Percentiles rank a stretch among this genome's conserved stretches.
These are phyloP conservation scores for Ichneumoninae sp. DNA, from an alignment of 2,888 invertebrate species.

Conservation along the genomic window DNA sequence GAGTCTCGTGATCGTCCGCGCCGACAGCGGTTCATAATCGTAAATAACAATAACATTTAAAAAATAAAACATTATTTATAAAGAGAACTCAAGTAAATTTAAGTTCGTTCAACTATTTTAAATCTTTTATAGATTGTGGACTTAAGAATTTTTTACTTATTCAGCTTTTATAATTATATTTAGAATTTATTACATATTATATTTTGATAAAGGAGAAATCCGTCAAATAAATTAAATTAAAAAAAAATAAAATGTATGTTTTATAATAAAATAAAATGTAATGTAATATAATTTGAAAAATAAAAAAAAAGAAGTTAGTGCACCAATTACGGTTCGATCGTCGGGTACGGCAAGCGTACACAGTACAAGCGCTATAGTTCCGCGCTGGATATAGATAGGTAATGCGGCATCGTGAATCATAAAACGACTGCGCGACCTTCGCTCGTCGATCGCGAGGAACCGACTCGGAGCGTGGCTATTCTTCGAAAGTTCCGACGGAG, in stretches of 20 bases:
- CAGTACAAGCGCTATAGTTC: background rate
- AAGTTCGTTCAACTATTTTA: too few species aligned
- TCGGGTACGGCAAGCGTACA: background rate
- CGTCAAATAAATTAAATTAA: too few species aligned
- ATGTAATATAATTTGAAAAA: background rate
- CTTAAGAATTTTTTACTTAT: too few species aligned
- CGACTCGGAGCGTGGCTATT: conserved; percentile 22
- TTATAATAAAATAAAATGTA: background rate
- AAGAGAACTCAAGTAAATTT: too few species aligned
- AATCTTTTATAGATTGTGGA: too few species aligned
- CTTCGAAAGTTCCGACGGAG: conserved; percentile 36
- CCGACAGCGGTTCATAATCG: background rate
- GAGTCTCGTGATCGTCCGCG: background rate
- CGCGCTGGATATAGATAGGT: background rate
- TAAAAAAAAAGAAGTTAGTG: background rate
- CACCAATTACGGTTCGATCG: conserved; percentile 1
- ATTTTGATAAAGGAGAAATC: too few species aligned
- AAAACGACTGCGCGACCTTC: conserved; percentile 58
- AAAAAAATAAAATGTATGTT: background rate
- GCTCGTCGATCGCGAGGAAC: conserved; percentile 42
- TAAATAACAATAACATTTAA: background rate
- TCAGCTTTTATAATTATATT: too few species aligned
- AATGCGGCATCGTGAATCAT: conserved; percentile 59
- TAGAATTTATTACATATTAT: too few species aligned
- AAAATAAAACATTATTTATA: background rate